Conservation (phyloP, 1,140 invertebrate genomes). For the Rhagoletis zephyria region DNA sequence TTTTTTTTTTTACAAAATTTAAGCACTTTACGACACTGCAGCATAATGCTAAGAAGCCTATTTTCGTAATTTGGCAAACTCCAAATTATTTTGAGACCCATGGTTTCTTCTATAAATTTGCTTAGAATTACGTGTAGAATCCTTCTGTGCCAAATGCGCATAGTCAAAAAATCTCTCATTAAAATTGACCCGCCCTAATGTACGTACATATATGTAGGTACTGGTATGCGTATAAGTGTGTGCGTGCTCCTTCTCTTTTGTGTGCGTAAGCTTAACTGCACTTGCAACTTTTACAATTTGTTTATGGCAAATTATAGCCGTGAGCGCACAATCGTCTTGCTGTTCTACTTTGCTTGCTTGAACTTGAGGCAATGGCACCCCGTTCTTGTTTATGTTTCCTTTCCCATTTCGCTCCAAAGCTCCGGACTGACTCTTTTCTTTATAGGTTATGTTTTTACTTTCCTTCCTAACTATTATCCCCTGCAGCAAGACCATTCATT, state of each 20-base stretch:
- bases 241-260: neutral
- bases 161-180: too few species aligned
- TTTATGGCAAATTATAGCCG: constrained; percentile 46
- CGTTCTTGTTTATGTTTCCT: neutral
- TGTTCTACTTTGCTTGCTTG: constrained; percentile 20
- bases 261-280: neutral
- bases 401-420: neutral
- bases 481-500: neutral
- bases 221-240: neutral
- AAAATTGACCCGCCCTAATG: too few species aligned
- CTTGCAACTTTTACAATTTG: constrained; percentile 41
- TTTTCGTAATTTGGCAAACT: too few species aligned
- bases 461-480: neutral
- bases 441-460: constrained; percentile 14
- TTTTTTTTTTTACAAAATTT: too few species aligned
- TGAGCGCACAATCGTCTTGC: neutral
- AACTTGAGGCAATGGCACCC: constrained; percentile 31
- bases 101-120: too few species aligned
- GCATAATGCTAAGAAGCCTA: too few species aligned
- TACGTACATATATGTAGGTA: too few species aligned
- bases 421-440: neutral
- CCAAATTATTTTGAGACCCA: too few species aligned
- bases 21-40: too few species aligned
- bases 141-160: too few species aligned
- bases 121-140: too few species aligned